Percentiles rank a stretch among this genome's conserved stretches.
These are phyloP conservation scores for Chymomyza procnemis DNA, from an alignment of 2,888 invertebrate species.

Conservation along the genomic window DNA sequence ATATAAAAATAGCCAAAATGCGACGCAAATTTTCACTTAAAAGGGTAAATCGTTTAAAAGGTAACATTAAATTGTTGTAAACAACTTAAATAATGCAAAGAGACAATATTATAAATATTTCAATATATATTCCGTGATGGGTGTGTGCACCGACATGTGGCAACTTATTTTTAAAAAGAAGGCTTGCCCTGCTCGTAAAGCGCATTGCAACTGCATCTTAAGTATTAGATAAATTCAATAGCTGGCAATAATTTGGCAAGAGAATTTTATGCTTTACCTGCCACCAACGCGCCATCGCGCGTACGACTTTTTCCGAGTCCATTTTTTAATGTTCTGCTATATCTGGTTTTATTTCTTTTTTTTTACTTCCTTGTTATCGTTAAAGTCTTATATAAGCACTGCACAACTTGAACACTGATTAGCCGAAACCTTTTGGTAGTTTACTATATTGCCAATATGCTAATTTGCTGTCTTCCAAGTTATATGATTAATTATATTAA, in stretches of 20 bases:
- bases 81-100: neutral
- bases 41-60: neutral
- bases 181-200: constrained; percentile 28
- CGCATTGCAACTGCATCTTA: neutral
- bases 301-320: constrained; percentile 78
- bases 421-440: neutral
- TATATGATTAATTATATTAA: constrained; percentile 34
- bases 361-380: constrained; percentile 9
- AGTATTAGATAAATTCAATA: neutral
- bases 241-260: neutral
- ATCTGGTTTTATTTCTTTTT: constrained; percentile 2
- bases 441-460: neutral
- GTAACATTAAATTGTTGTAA: neutral
- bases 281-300: constrained; percentile 79
- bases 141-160: neutral
- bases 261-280: constrained; percentile 70
- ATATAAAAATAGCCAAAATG: neutral
- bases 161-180: constrained; percentile 34
- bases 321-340: constrained; percentile 45
- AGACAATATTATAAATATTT: neutral
- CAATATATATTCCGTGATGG: neutral
- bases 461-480: neutral
- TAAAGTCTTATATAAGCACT: constrained; percentile 62
- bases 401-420: neutral
- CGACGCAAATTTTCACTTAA: neutral